These are phyloP conservation scores for Octonoba sinensis DNA, from an alignment of 2,888 invertebrate genomes.

Conservation along the genomic window DNA sequence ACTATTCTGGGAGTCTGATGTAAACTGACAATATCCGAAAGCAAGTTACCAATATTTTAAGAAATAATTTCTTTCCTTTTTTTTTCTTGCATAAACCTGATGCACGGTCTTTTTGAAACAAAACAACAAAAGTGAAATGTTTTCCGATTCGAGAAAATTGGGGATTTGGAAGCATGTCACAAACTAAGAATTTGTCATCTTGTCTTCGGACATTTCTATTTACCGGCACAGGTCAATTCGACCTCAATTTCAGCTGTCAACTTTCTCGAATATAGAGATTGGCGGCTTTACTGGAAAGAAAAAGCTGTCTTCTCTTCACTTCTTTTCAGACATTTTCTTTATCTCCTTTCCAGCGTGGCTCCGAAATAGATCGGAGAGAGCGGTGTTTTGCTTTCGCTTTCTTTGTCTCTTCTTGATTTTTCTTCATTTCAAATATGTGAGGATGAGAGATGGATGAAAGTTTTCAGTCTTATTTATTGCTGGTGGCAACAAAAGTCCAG, in stretches of 20 bases:
- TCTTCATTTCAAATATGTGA: slow-evolving; percentile 12
- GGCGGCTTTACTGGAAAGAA: slow-evolving; percentile 36
- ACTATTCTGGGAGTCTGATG: no score
- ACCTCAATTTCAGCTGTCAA: slow-evolving; percentile 54
- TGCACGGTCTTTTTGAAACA: no score
- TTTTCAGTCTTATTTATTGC: not conserved
- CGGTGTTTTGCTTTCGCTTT: slow-evolving; percentile 32
- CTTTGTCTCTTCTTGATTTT: slow-evolving; percentile 15
- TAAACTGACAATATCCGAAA: no score
- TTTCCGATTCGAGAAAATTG: no score
- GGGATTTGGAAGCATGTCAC: no score
- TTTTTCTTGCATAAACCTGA: no score
- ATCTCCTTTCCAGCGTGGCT: not conserved
- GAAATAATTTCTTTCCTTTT: no score
- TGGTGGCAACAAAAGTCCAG: no score
- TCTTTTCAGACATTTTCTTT: slow-evolving; percentile 32
- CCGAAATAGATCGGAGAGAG: slow-evolving; percentile 43
- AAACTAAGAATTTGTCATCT: no score
- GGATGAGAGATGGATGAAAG: slow-evolving; percentile 9
- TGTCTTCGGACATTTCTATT: no score
- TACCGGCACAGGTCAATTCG: not conserved
- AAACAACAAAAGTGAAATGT: no score
- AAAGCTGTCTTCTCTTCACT: slow-evolving; percentile 46
- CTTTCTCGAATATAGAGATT: slow-evolving; percentile 39
- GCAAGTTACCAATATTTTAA: no score